phyloP scores from a whole-genome alignment of 2,797 vertebrate species.

The Notolepis coatsorum region DNA sequence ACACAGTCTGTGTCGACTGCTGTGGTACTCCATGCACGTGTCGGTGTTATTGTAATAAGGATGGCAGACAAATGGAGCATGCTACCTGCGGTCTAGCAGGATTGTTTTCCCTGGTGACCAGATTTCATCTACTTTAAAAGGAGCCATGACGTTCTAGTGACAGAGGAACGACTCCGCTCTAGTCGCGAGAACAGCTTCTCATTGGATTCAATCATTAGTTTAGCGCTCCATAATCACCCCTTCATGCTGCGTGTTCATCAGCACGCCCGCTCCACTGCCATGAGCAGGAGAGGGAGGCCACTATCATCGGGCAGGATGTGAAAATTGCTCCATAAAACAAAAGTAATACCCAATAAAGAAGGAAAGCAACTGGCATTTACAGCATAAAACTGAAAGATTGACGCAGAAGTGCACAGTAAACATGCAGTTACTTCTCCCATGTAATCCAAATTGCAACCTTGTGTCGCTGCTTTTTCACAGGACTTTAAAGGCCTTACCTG shows the following conservation, averaged over 20 bases:
- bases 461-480: conserved; percentile 61
- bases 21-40: conserved; percentile 1
- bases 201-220: conserved; percentile 81
- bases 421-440: conserved; percentile 75
- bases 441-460: conserved; percentile 75
- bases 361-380: conserved; percentile 75
- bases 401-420: conserved; percentile 77
- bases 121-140: conserved; percentile 79
- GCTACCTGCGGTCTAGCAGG: conserved; percentile 59
- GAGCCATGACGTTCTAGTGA: conserved; percentile 76
- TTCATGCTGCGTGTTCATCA: conserved; percentile 73
- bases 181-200: conserved; percentile 74
- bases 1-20: conserved; percentile 2
- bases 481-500: conserved; percentile 64
- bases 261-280: conserved; percentile 54
- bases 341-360: conserved; percentile 85
- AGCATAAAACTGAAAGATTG: conserved; percentile 81
- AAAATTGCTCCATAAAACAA: conserved; percentile 86
- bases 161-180: conserved; percentile 75
- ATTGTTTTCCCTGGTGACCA: conserved; percentile 63
- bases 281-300: conserved; percentile 70
- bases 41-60: conserved; percentile 27
- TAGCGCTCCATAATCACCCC: conserved; percentile 79
- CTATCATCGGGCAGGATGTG: conserved; percentile 75
- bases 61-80: conserved; percentile 57